Evolutionary conservation across 1,140 invertebrate species (phyloP), one percentile per base, ranked within the genome.

Genomic region (Drosophila asahinai): DNA sequence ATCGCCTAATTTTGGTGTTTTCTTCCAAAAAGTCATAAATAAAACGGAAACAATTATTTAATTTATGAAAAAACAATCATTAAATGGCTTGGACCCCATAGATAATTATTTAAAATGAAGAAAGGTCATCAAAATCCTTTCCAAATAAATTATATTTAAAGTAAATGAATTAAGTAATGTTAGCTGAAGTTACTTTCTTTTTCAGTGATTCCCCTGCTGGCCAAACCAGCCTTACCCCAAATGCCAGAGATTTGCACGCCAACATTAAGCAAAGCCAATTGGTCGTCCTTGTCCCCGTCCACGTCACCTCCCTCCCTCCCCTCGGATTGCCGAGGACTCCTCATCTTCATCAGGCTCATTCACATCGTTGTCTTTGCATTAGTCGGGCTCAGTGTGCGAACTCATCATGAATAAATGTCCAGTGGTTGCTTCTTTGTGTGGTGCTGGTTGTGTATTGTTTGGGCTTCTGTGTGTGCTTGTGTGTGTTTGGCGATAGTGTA

Each of bases 211-310:
- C 12, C 54, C 19, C 36, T 58, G n/a, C 30, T 52, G 45, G 67
- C 43, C 45, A 49, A 49, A 27, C 5, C 30, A 65, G 64, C 71
- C 55, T 68, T 68, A 55, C 80, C 67, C 72, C 64, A 89, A 86
- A 86, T 83, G 77, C 81, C 72, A 59, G 84, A 89, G 84, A 87
- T 87, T 87, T 87, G 84, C 84, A 89, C 77, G 73, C 84, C 48
- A 55, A 76, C 84, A 87, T 87, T 87, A 89, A 78, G 84, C 80
- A 89, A 87, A 87, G 84, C 84, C 84, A 87, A 87, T 87, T 87
- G 84, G 84, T 86, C 62, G 70, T 65, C 62, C 60, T 73, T 60
- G 36, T 51, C 48, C 49, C 63, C 40, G 57, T 27, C 11, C 7
- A 33, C 17, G 15, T 5, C 17, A n/a, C 38, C 60, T 1, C 9